Percentiles rank a stretch among this genome's conserved stretches.
Evolutionary conservation across 2,113 vertebrate species (phyloP).

Genomic region (Eurystomus gularis): DNA sequence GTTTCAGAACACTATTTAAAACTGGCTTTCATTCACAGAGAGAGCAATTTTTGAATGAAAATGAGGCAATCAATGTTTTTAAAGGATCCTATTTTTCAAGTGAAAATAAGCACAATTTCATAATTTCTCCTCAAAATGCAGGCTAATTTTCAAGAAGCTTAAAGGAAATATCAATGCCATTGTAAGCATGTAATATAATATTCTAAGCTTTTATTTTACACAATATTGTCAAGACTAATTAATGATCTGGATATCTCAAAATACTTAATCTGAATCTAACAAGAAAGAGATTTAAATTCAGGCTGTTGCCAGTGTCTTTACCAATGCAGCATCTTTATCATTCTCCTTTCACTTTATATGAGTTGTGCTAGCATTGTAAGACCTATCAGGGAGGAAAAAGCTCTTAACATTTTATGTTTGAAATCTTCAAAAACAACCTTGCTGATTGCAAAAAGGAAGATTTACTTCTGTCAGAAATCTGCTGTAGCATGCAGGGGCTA

Average conservation of each 20-base stretch:
- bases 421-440: background rate
- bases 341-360: background rate
- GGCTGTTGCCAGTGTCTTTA: background rate
- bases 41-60: slow-evolving; percentile 47
- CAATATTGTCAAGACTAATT: slow-evolving; percentile 8
- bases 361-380: background rate
- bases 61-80: slow-evolving; percentile 60
- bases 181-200: background rate
- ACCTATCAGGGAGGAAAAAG: background rate
- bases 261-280: background rate
- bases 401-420: background rate
- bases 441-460: background rate
- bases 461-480: background rate
- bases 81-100: slow-evolving; percentile 46
- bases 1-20: slow-evolving; percentile 58
- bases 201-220: background rate
- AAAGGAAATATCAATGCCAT: background rate
- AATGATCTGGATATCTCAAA: background rate
- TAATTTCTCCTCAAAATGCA: slow-evolving; percentile 37
- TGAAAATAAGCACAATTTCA: slow-evolving; percentile 28
- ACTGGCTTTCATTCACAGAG: slow-evolving; percentile 58
- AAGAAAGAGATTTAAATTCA: background rate
- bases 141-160: slow-evolving; percentile 48
- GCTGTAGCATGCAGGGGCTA: background rate
- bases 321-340: background rate